These are phyloP conservation scores for Aix galericulata DNA, from an alignment of 2,113 vertebrate genomes.

Conservation along the genomic window DNA sequence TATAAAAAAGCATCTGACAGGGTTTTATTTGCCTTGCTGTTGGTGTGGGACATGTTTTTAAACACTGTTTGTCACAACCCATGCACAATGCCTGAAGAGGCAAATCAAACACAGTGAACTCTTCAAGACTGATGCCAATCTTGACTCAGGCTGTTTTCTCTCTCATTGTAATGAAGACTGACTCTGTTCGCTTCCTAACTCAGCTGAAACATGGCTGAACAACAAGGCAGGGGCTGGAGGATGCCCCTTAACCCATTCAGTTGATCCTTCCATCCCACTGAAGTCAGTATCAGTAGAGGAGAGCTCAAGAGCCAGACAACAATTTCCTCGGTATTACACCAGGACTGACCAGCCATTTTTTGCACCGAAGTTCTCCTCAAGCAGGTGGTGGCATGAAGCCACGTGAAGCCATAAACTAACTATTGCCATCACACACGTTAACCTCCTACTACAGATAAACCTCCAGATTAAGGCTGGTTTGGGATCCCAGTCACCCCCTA, in stretches of 20 bases:
- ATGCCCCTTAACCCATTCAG: not conserved
- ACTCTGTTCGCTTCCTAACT: not conserved
- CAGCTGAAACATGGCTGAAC: not conserved
- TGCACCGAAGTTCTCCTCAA: not conserved
- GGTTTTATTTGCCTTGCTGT: not conserved
- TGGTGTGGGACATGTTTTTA: not conserved
- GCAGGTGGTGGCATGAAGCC: not conserved
- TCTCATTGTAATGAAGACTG: not conserved
- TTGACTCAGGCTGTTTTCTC: not conserved
- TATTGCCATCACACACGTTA: not conserved
- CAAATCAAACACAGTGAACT: not conserved
- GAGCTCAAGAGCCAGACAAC: not conserved
- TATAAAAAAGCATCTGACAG: not conserved
- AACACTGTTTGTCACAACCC: not conserved
- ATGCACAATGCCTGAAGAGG: not conserved
- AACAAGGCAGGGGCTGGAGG: not conserved
- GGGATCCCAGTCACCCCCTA: not conserved
- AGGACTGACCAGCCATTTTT: not conserved
- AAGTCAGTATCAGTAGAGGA: not conserved
- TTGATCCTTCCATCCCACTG: not conserved
- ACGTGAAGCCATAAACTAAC: not conserved
- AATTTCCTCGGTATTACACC: not conserved
- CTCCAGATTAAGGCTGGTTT: not conserved
- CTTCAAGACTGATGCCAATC: not conserved
- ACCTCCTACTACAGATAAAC: not conserved